Evolutionary conservation across 2,888 invertebrate genomes (phyloP), one percentile per base, ranked within the genome.

Genomic region (Cartodere bifasciata): DNA sequence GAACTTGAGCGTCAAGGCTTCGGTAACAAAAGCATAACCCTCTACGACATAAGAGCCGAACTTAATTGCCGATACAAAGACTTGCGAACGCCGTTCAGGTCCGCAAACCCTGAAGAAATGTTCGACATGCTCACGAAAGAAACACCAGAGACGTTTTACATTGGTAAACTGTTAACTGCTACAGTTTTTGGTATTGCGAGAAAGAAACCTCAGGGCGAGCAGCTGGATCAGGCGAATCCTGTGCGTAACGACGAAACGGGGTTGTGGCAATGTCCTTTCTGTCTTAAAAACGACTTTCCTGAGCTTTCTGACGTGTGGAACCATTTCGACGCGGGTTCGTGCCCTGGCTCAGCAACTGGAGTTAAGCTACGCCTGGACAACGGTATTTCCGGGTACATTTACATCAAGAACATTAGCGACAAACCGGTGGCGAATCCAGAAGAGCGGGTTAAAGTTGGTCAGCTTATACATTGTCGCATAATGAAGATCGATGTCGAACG

Each of bases 231-330:
- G 54, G 94, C 94, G 0, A 92, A 94, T 64, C 95, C 95, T 0
- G 86, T 91, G 23, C 72, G 91, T 43, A 88, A 92, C 51, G 92
- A 94, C 36, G 87, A 90, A 48, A 88, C 88, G 4, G 90, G 90
- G 1, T 65, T 92, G 22, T 97, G 95, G 95, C 88, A 92, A 55
- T 97, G 97, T 65, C 94, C 94, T 0, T 94, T 95, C 62, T 97
- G 97, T 64, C 68, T 85, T 44, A 90, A 91, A 55, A 90, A 90
- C 53, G 91, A 94, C 58, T 94, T 97, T 49, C 86, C 90, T 0
- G 95, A 95, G 55, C 64, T 95, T 16, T 88, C 90, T 12, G 94
- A 94, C 65, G 94, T 95, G 27, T 97, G 95, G 95, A 91, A 88
- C 61, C 95, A 97, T 60, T 95, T 95, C 64, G 95, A 97, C 60